phyloP scores from a whole-genome alignment of 1,140 invertebrate genomes.

The Armadillidium nasatum region DNA sequence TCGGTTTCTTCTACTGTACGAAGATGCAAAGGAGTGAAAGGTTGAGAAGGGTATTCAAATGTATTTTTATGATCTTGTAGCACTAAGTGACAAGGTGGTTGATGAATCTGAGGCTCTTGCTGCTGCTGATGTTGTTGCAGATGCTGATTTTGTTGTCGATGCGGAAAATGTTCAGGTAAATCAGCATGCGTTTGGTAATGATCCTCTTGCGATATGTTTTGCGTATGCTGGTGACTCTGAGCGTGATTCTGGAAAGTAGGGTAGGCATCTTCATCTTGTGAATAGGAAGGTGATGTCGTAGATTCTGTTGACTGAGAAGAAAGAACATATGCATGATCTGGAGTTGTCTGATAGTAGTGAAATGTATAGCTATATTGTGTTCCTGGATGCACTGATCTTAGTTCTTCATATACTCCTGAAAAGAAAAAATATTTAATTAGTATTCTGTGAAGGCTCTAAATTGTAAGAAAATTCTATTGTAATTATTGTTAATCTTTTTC shows the following conservation, averaged over 20 bases:
- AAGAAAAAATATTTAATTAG: too few relatives aligned
- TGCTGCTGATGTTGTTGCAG: slow-evolving; percentile 16
- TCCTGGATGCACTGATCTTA: slow-evolving; percentile 32
- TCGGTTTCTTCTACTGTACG: slow-evolving; percentile 47
- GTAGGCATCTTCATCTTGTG: neutral
- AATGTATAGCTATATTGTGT: slow-evolving; percentile 34
- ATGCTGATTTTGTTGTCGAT: slow-evolving; percentile 5
- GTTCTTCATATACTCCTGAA: slow-evolving; percentile 32
- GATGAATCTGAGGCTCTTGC: neutral
- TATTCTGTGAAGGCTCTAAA: too few relatives aligned
- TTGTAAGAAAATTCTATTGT: too few relatives aligned
- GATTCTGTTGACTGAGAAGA: neutral
- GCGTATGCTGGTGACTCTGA: neutral
- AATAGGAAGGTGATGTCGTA: neutral
- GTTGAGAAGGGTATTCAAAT: neutral
- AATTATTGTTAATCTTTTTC: too few relatives aligned
- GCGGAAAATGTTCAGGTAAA: slow-evolving; percentile 3
- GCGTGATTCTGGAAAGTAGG: neutral
- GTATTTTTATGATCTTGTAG: slow-evolving; percentile 12
- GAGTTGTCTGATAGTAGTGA: slow-evolving; percentile 42
- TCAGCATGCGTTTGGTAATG: neutral
- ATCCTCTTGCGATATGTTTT: neutral
- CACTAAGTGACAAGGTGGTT: neutral
- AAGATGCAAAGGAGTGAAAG: slow-evolving; percentile 40
- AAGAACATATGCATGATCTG: slow-evolving; percentile 34